Evolutionary conservation across 2,797 vertebrate genomes (phyloP), one percentile per base, ranked within the genome.

Genomic region (Fistularia tabacaria): DNA sequence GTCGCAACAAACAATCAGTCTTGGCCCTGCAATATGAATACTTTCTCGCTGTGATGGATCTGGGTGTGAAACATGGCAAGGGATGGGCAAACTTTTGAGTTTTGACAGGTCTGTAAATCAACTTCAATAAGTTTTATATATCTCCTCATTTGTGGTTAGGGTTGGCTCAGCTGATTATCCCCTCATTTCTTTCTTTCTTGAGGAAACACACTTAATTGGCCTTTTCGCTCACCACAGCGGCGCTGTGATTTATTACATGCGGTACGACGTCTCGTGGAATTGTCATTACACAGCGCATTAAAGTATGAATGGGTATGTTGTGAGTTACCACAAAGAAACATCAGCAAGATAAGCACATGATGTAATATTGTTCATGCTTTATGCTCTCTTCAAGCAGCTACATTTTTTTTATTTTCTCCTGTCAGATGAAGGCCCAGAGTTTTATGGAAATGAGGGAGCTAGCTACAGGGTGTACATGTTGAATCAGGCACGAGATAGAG

Each of bases 371-470:
- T 68, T 72, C 74, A 75, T 74, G 74, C 81, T 79, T 77, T 71
- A 71, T 81, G 73, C 84, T 84, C 73, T 78, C 78, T 77, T 68
- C 62, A 63, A 85, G 79, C 73, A 66, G 76, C 65, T 72, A 79
- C 74, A 44, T 71, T 64, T 56, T 58, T n/a, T 67, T 58, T 58
- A 51, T 42, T 49, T 51, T 46, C 56, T 71, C 86, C 84, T 84
- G 80, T 89, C 85, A 87, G 86, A 90, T 86, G 80, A 88, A 86
- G 86, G 77, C 77, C 64, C 59, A 69, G 85, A 86, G 82, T 89
- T 88, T 88, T 88, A 90, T 91, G 88, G 86, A 88, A 89, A 91
- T 89, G 79, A 87, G 81, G 69, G 74, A 76, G 66, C 68, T 80
- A 83, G 84, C 85, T 88, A 89, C 76, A 72, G 84, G 82, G 79